Evolutionary conservation across 2,113 vertebrate genomes (phyloP), one percentile per base, ranked within the genome.

Genomic region (Leiothrix lutea): DNA sequence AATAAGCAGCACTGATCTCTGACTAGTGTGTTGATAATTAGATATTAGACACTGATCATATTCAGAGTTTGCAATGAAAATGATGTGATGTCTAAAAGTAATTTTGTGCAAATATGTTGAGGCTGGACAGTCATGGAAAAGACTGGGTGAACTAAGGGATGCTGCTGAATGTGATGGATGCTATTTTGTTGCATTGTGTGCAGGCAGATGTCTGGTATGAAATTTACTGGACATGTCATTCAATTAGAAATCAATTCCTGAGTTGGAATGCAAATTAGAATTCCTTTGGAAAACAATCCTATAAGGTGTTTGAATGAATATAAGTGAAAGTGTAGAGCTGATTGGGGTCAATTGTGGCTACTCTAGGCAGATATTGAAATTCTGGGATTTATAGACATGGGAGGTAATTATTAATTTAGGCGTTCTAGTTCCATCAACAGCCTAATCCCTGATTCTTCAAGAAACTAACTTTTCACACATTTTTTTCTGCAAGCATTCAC

Each of bases 151-250:
- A 33, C 17, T 26, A 53, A 53, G 24, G 24, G 56, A 38, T 48
- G 2, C 24, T 48, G 2, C 28, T 54, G 54, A 38, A n/a, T n/a
- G 12, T 33, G 14, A 16, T 57, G 42, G 47, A 66, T 29, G 5
- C 1, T 74, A 3, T 58, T 92, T 71, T 1, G 0, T 56, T 71
- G 14, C 6, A 5, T 12, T 50, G 4, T 24, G 20, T 58, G 33
- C 15, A 57, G 53, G 22, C 12, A 54, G 35, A 28, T 2, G 2
- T n/a, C 44, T 36, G 14, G 12, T 75, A 23, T 26, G 26, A 62
- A 83, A 69, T 64, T 50, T 31, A 56, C 36, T 35, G 13, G 13
- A 64, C 8, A 14, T 19, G 5, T 42, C 2, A 26, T 60, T 82
- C 9, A 12, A 5, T n/a, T 70, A 70, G 13, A n/a, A 70, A 75